Conservation (phyloP, 2,113 vertebrate species). For the Clupea harengus region DNA sequence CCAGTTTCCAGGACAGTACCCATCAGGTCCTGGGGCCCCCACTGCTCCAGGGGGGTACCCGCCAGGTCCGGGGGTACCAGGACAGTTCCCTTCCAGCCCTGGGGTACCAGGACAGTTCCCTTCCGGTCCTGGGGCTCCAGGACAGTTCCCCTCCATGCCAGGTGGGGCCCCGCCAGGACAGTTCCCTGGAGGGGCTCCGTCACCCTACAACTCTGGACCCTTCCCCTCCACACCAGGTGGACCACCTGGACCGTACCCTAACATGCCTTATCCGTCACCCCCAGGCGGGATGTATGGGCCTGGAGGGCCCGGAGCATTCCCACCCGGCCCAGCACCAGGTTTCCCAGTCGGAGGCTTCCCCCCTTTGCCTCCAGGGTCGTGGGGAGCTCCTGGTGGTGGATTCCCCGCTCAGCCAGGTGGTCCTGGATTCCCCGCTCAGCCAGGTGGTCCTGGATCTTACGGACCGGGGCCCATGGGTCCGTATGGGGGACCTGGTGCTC, state of each 20-base stretch:
- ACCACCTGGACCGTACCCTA: slow-evolving; percentile 69
- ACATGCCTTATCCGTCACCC: slow-evolving; percentile 64
- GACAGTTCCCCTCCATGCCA: slow-evolving; percentile 54
- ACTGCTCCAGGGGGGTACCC: slow-evolving; percentile 52
- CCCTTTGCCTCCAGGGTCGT: slow-evolving; percentile 69
- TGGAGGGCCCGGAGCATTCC: slow-evolving; percentile 65
- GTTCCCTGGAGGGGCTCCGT: slow-evolving; percentile 64
- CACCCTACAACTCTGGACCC: slow-evolving; percentile 65
- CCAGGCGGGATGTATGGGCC: slow-evolving; percentile 69
- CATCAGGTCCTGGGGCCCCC: slow-evolving; percentile 57
- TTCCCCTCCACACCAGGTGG: slow-evolving; percentile 71
- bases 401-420: slow-evolving; percentile 64
- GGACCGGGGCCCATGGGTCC: slow-evolving; percentile 64
- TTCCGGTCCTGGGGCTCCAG: slow-evolving; percentile 52
- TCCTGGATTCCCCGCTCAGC: slow-evolving; percentile 57
- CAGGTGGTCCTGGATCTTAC: slow-evolving; percentile 54
- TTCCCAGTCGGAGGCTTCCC: slow-evolving; percentile 67
- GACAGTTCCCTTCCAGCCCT: slow-evolving; percentile 44
- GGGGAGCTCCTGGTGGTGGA: slow-evolving; percentile 64
- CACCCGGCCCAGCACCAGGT: slow-evolving; percentile 41
- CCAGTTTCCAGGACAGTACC: slow-evolving; percentile 67
- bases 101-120: slow-evolving; percentile 44
- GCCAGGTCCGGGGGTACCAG: slow-evolving; percentile 47
- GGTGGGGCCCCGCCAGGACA: slow-evolving; percentile 66
- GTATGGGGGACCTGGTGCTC: slow-evolving; percentile 66